phyloP scores from a whole-genome alignment of 2,888 invertebrate genomes.

The Strigamia transsilvanica region DNA sequence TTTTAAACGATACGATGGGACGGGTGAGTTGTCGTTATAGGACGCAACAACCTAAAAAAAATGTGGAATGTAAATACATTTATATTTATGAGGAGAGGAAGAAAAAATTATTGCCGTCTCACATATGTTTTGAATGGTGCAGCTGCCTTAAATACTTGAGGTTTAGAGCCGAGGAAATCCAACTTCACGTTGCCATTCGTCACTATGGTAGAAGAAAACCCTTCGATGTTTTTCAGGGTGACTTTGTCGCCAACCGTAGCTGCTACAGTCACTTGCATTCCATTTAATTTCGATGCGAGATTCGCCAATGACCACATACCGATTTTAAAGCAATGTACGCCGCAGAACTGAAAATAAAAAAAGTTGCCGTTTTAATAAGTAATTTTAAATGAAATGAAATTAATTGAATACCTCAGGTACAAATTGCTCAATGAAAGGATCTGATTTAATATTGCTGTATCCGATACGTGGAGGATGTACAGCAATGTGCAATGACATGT shows the following conservation, averaged over 20 bases:
- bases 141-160: slow-evolving; percentile 93
- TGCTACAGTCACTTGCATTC: slow-evolving; percentile 82
- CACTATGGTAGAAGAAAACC: slow-evolving; percentile 85
- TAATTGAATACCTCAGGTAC: slow-evolving; percentile 51
- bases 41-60: slow-evolving; percentile 79
- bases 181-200: slow-evolving; percentile 86
- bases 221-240: slow-evolving; percentile 83
- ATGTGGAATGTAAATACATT: not conserved
- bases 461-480: slow-evolving; percentile 71
- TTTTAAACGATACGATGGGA: slow-evolving; percentile 72
- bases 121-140: slow-evolving; percentile 90
- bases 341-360: slow-evolving; percentile 75
- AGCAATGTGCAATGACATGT: slow-evolving; percentile 84
- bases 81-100: not conserved
- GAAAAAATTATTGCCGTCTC: slow-evolving; percentile 62
- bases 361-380: slow-evolving; percentile 48
- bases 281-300: slow-evolving; percentile 74
- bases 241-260: slow-evolving; percentile 89
- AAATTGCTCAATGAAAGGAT: slow-evolving; percentile 54
- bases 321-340: slow-evolving; percentile 86
- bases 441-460: slow-evolving; percentile 49
- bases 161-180: slow-evolving; percentile 85
- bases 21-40: slow-evolving; percentile 87
- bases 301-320: slow-evolving; percentile 80
- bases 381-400: not conserved